A percentile compares a stretch with the other conserved stretches of the same genome.
phyloP scores from a whole-genome alignment of 2,888 invertebrate genomes.

The Clanis bilineata region DNA sequence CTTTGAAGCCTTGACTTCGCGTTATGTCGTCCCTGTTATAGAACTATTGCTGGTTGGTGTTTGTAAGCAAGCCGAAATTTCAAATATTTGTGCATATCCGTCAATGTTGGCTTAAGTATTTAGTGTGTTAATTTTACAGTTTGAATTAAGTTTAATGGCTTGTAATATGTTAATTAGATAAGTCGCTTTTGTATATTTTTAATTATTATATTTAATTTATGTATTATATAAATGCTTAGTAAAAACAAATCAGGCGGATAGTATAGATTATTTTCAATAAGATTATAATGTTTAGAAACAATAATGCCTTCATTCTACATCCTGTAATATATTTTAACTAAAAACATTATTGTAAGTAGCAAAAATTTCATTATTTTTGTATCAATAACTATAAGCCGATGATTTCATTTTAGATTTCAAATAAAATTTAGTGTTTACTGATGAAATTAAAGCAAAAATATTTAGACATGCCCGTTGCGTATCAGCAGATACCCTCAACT shows the following conservation, averaged over 20 bases:
- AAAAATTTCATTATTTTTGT: slow-evolving; percentile 1
- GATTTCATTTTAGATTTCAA: background rate
- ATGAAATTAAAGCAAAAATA: too few relatives aligned
- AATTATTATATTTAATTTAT: background rate
- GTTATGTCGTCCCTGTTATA: slow-evolving; percentile 27
- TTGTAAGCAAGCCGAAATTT: slow-evolving; percentile 8
- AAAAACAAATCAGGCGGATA: background rate
- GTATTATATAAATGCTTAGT: background rate
- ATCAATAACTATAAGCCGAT: background rate
- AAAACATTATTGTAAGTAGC: background rate
- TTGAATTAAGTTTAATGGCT: too few relatives aligned
- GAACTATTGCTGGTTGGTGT: background rate
- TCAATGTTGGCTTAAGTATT: background rate
- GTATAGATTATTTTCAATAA: background rate
- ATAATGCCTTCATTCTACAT: too few relatives aligned
- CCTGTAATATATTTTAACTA: background rate
- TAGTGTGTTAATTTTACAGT: background rate
- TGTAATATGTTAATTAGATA: too few relatives aligned
- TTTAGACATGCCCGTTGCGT: too few relatives aligned
- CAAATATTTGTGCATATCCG: background rate
- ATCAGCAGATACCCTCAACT: too few relatives aligned
- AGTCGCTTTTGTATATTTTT: background rate
- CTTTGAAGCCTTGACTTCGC: slow-evolving; percentile 24
- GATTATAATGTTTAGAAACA: background rate
- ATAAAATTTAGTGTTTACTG: too few relatives aligned